Evolutionary conservation across 2,888 invertebrate genomes (phyloP).

Genomic region (Trissoscelio sp.): DNA sequence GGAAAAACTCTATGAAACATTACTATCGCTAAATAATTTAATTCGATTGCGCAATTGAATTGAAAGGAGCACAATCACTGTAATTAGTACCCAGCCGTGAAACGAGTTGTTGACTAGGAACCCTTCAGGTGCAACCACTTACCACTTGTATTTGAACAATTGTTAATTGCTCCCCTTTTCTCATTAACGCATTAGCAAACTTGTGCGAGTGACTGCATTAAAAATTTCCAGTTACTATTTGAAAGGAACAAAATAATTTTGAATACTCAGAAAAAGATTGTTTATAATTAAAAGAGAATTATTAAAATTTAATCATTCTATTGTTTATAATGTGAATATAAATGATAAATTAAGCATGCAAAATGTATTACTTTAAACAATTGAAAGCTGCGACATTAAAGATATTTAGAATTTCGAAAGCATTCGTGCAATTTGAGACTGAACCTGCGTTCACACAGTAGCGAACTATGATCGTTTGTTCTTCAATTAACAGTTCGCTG

Average conservation of each 20-base stretch:
- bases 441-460: slow-evolving; percentile 58
- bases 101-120: slow-evolving; percentile 58
- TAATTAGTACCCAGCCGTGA: slow-evolving; percentile 53
- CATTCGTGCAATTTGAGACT: slow-evolving; percentile 23
- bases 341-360: too few species aligned
- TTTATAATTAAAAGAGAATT: too few species aligned
- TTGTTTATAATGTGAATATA: too few species aligned
- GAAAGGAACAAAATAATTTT: not conserved
- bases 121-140: slow-evolving; percentile 64
- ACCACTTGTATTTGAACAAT: slow-evolving; percentile 63
- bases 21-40: slow-evolving; percentile 23
- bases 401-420: not conserved
- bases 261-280: not conserved
- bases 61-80: slow-evolving; percentile 19
- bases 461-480: slow-evolving; percentile 79
- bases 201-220: slow-evolving; percentile 15
- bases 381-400: too few species aligned
- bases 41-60: slow-evolving; percentile 31
- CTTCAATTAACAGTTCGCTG: slow-evolving; percentile 77
- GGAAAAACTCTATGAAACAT: not conserved
- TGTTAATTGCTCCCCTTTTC: slow-evolving; percentile 63
- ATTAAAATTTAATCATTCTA: too few species aligned
- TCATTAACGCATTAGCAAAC: slow-evolving; percentile 56
- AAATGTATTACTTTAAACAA: too few species aligned
- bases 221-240: not conserved